These are phyloP conservation scores for Pangasianodon gigas DNA, from an alignment of 2,113 vertebrate genomes.

Conservation along the genomic window DNA sequence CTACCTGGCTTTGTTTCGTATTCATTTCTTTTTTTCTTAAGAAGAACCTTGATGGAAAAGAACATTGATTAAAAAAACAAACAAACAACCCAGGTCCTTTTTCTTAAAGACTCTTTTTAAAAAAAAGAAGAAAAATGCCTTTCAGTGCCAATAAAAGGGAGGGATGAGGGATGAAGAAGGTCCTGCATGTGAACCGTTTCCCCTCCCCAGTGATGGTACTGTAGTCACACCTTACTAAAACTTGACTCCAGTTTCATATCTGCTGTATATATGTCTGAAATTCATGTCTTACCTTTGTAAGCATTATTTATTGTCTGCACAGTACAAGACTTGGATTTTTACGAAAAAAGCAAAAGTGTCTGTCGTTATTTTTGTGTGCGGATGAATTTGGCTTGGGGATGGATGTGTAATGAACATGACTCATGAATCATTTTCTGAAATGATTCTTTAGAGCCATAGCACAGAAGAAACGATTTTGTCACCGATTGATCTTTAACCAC, in stretches of 20 bases:
- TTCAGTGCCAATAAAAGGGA: conserved; percentile 59
- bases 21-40: conserved; percentile 47
- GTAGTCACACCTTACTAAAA: conserved; percentile 66
- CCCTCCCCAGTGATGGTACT: conserved; percentile 73
- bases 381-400: background rate
- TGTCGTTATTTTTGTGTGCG: conserved; percentile 75
- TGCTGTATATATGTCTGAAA: conserved; percentile 67
- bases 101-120: conserved; percentile 50
- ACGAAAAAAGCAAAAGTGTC: conserved; percentile 69
- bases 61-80: conserved; percentile 54
- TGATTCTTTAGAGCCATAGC: background rate
- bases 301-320: conserved; percentile 91
- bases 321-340: conserved; percentile 88
- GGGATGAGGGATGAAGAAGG: conserved; percentile 23
- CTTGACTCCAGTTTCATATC: conserved; percentile 72
- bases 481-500: background rate
- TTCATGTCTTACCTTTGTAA: conserved; percentile 87
- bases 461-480: background rate
- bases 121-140: conserved; percentile 62
- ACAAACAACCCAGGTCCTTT: conserved; percentile 55
- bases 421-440: background rate
- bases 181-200: conserved; percentile 80
- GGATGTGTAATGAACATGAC: background rate
- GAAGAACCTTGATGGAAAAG: conserved; percentile 46
- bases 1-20: conserved; percentile 48